Evolutionary conservation across 2,113 vertebrate genomes (phyloP).

Genomic region (Tenrec ecaudatus): DNA sequence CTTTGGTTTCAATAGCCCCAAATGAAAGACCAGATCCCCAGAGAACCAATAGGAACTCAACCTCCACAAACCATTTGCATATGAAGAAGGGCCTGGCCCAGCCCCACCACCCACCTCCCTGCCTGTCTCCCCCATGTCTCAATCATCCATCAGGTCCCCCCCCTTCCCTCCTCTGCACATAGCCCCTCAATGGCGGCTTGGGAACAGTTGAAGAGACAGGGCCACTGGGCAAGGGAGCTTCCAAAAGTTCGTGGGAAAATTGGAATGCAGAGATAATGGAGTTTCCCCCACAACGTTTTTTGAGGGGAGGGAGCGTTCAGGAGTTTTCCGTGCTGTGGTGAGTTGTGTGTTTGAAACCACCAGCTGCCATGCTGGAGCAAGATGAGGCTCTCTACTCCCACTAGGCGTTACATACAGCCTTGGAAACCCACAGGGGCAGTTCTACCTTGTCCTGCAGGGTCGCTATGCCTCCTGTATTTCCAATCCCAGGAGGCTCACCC

Average conservation of each 20-base stretch:
- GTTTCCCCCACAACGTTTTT: too few relatives aligned
- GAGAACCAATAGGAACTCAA: background rate
- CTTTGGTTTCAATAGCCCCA: background rate
- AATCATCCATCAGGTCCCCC: accelerated
- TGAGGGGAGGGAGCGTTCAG: accelerated
- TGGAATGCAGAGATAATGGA: too few relatives aligned
- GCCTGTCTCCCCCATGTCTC: background rate
- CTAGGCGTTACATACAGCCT: too few relatives aligned
- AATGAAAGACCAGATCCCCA: background rate
- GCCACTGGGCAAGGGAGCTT: background rate
- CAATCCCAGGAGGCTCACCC: too few relatives aligned
- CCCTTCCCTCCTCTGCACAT: background rate
- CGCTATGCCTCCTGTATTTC: too few relatives aligned
- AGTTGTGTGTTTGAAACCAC: too few relatives aligned
- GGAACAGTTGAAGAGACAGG: background rate
- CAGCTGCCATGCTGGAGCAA: too few relatives aligned
- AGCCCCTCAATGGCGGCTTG: background rate
- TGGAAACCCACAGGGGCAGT: too few relatives aligned
- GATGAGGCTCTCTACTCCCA: too few relatives aligned
- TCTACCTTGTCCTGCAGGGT: too few relatives aligned
- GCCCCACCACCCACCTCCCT: background rate
- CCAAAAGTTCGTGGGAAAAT: too few relatives aligned
- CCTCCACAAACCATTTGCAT: background rate
- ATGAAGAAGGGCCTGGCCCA: background rate
- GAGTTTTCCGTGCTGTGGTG: background rate